Base-by-base conservation (phyloP, 2,888 invertebrate genomes). In the Clusia tigrina region DNA sequence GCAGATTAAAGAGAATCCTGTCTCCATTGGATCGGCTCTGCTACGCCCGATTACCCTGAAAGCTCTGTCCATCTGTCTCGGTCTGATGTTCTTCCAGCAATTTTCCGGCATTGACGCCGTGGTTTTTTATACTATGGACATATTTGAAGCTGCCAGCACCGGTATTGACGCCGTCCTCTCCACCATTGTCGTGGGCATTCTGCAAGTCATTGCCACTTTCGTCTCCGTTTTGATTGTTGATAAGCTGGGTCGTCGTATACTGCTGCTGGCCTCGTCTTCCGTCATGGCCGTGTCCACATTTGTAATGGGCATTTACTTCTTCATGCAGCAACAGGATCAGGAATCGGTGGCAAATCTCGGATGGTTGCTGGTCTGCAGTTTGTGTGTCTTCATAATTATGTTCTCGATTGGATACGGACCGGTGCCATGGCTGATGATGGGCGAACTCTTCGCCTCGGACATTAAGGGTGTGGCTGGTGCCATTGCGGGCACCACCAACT, bases 21-120 rank as follows among this genome's bases (percentile, higher is more conserved):
- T 87, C 0, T 87, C 91, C 0, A 86, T 91, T 64, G 62, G 74
- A 5, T 77, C 85, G 1, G 87, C 89, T 0, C 86, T 91, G 12
- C 85, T 85, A 1, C 88, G 89, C 57, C 88, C 84, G 10, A 76
- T 77, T 0, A 88, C 91, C 0, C 80, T 88, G 22, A 90, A 88
- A 77, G 92, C 90, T 0, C 82, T 92, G 2, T 63, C 89, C 15
- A 91, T 94, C 63, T 89, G 89, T 68, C 89, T 91, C 77, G 89
- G 90, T 2, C 86, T 96, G 6, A 95, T 96, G 95, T 85, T 94
- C 73, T 93, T 95, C 84, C 96, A 96, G 79, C 96, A 96, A 80
- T 85, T 95, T 60, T 89, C 91, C 65, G 94, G 94, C 42, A 89
- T 93, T 57, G 94, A 94, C 74, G 92, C 92, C 0, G 90, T 94